Base-by-base conservation (phyloP, 2,888 invertebrate species). In the Limnephilus rhombicus region DNA sequence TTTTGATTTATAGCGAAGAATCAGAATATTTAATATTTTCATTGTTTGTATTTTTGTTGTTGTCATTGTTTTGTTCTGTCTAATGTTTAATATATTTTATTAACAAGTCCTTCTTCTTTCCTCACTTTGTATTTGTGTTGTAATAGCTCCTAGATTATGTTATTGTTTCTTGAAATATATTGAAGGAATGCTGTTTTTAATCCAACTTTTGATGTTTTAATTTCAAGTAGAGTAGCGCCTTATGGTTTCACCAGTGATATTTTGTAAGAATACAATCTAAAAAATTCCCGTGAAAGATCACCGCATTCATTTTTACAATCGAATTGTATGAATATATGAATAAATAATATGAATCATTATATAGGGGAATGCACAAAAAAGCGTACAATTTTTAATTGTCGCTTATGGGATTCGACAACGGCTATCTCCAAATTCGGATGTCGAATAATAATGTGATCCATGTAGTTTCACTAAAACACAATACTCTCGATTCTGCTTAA, bases 141-240 rank as follows among this genome's bases (percentile, higher is more conserved):
- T 89, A 34, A 89, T 89, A 89, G 88, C 80, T 11, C 80, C 80
- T 89, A 34, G 80, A 87, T 80, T 89, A 45, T 86, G 80, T 37
- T 80, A 81, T 89, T 91, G 31, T 86, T 83, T 68, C 87, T 85
- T 91, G 90, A 93, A 92, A 93, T 93, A 93, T 93, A 93, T 90
- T 85, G 90, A 88, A 83, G 93, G 93, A 92, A 91, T 93, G 92
- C 89, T 90, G 93, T 83, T 91, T 93, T 90, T 91, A 82, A 90
- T 93, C 86, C 92, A 92, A 91, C 82, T 86, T 89, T 93, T 88
- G 91, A 91, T 92, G 92, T 93, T 93, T 93, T 92, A 85, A 93
- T 91, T 93, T 93, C 88, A 90, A 90, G 93, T 93, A 93, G 93
- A 83, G n/a, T 93, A 93, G 93, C 45, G 92, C 93, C 93, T 91